Evolutionary conservation across 2,113 vertebrate species (phyloP).

Genomic region (Okapia johnstoni): DNA sequence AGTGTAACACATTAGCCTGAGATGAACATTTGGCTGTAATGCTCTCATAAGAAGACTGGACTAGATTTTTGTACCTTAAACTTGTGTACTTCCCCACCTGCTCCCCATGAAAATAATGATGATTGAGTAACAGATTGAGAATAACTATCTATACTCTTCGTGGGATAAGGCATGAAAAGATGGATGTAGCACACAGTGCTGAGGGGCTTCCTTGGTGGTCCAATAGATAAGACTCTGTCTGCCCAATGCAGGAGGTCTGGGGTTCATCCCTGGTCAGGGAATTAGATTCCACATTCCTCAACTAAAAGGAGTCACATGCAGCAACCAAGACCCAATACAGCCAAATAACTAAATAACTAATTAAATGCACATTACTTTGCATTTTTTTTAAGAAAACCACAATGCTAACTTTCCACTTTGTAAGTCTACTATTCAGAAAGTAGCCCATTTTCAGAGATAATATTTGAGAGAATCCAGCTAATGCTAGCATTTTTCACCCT

Average conservation of each 20-base stretch:
- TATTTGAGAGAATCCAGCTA: not conserved
- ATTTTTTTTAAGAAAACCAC: not conserved
- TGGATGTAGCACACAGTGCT: not conserved
- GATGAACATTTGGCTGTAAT: not conserved
- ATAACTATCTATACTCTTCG: not conserved
- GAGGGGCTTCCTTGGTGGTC: not conserved
- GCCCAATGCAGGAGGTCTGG: not conserved
- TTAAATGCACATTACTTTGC: not conserved
- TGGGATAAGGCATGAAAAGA: not conserved
- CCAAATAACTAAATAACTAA: not conserved
- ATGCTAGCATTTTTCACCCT: not conserved
- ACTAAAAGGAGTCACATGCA: not conserved
- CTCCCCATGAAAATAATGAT: not conserved
- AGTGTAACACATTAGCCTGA: not conserved
- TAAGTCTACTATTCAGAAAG: not conserved
- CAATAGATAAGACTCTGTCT: not conserved
- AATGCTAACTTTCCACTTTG: not conserved
- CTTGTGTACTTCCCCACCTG: not conserved
- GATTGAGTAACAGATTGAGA: not conserved
- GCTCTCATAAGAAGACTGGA: not conserved
- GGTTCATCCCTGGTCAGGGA: not conserved
- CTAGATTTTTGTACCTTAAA: not conserved
- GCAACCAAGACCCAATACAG: not conserved
- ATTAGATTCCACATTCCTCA: not conserved
- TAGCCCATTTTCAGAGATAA: not conserved